Percentiles rank a stretch among this genome's conserved stretches.
Conservation (phyloP, 1,140 invertebrate genomes). For the Neodiprion fabricii region DNA sequence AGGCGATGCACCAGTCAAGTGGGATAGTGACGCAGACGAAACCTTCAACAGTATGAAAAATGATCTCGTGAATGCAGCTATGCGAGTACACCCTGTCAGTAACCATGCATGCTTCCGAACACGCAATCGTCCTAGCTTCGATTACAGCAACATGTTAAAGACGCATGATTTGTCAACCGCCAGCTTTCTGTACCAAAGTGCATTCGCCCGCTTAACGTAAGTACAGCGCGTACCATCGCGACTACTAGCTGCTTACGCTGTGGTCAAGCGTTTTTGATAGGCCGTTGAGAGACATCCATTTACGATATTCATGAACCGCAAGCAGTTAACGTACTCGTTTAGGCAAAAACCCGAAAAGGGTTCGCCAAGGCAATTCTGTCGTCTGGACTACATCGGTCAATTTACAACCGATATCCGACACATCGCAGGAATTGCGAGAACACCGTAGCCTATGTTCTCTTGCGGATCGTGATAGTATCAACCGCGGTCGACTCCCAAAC, state of each 20-base stretch:
- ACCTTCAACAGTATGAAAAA: neutral
- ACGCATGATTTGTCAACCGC: slow-evolving; percentile 24
- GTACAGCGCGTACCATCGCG: slow-evolving; percentile 46
- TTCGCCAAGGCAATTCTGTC: slow-evolving; percentile 23
- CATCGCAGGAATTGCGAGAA: slow-evolving; percentile 38
- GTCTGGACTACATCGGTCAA: slow-evolving; percentile 40
- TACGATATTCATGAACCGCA: slow-evolving; percentile 51
- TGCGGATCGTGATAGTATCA: slow-evolving; percentile 30
- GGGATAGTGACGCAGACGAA: neutral
- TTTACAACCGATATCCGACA: slow-evolving; percentile 46
- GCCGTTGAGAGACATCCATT: slow-evolving; percentile 41
- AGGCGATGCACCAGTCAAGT: neutral
- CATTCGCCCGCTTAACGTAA: slow-evolving; percentile 24
- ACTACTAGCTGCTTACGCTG: slow-evolving; percentile 37
- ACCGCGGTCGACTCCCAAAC: neutral
- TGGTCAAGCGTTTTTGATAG: slow-evolving; percentile 40
- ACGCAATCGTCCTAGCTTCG: slow-evolving; percentile 24
- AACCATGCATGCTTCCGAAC: slow-evolving; percentile 22
- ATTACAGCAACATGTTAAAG: slow-evolving; percentile 25
- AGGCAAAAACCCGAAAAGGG: slow-evolving; percentile 34
- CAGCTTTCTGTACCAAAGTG: slow-evolving; percentile 40
- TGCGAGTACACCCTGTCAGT: slow-evolving; percentile 11
- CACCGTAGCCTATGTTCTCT: slow-evolving; percentile 36
- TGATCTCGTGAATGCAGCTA: neutral
- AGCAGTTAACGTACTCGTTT: slow-evolving; percentile 46